Conservation (phyloP, 2,113 vertebrate genomes). For the Callithrix jacchus region DNA sequence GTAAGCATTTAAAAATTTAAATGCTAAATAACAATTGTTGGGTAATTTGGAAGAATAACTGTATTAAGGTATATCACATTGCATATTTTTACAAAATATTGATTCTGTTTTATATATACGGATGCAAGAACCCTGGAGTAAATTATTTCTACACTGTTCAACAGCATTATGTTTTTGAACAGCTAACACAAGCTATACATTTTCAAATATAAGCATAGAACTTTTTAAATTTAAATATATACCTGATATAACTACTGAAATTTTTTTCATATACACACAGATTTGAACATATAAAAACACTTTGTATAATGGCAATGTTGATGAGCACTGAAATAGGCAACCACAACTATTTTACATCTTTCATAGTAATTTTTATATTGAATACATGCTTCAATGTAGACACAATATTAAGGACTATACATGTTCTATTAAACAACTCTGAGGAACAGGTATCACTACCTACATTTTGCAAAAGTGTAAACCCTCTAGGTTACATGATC, state of each 20-base stretch:
- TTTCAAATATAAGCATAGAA: neutral
- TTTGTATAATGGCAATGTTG: neutral
- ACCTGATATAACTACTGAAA: neutral
- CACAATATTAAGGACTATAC: neutral
- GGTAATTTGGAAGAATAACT: neutral
- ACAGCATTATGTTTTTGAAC: neutral
- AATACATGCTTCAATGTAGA: neutral
- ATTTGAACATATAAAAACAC: neutral
- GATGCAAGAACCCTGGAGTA: neutral
- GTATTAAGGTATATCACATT: neutral
- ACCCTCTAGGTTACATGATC: neutral
- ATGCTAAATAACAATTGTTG: neutral
- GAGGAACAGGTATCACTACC: neutral
- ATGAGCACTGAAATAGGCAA: neutral
- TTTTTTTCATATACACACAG: neutral
- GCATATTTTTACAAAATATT: neutral
- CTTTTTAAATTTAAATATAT: neutral
- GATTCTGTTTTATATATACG: neutral
- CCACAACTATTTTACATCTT: neutral
- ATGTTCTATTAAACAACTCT: neutral
- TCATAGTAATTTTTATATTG: neutral
- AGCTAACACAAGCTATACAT: neutral
- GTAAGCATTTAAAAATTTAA: neutral
- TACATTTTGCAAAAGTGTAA: neutral
- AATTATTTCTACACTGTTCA: neutral